Evolutionary conservation across 2,888 invertebrate species (phyloP), one percentile per base, ranked within the genome.

Genomic region (Caenorhabditis imperialis): DNA sequence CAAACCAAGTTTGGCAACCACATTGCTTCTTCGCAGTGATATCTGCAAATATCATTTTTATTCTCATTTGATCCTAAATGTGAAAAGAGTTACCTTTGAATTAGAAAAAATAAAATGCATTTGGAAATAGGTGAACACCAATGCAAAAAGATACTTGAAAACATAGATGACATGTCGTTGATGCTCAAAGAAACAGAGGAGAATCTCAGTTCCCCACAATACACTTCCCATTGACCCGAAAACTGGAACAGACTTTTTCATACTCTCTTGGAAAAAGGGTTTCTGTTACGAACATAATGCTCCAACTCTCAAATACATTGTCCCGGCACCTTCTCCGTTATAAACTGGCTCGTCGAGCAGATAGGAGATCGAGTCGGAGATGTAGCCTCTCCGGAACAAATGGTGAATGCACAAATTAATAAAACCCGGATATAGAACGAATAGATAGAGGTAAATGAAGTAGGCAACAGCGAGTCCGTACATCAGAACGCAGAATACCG

Each of bases 31-130:
- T 5, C 60, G 58, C 8, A 73, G 54, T 16, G n/a, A n/a, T n/a
- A n/a, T n/a, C n/a, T n/a, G n/a, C n/a, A n/a, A n/a, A n/a, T n/a
- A n/a, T n/a, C n/a, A n/a, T n/a, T n/a, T n/a, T n/a, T n/a, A n/a
- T n/a, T n/a, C n/a, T n/a, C n/a, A n/a, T n/a, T n/a, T n/a, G n/a
- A n/a, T n/a, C n/a, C n/a, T n/a, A n/a, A n/a, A n/a, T n/a, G n/a
- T n/a, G n/a, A n/a, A n/a, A 35, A 86, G 81, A 7, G 53, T 57
- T 12, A 73, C 65, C 27, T 73, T 73, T 4, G 72, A 65, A 50
- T 73, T 63, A n/a, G 53, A 65, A 53, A 63, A 73, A 20, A 73
- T 53, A 18, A 73, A 73, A 25, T 65, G 65, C 72, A 73, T 73
- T 53, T 73, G 72, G 38, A 65, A 16, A 45, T 54, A 73, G 23